Evolutionary conservation across 2,888 invertebrate genomes (phyloP), one percentile per base, ranked within the genome.

Genomic region (Pristionchus entomophagus): DNA sequence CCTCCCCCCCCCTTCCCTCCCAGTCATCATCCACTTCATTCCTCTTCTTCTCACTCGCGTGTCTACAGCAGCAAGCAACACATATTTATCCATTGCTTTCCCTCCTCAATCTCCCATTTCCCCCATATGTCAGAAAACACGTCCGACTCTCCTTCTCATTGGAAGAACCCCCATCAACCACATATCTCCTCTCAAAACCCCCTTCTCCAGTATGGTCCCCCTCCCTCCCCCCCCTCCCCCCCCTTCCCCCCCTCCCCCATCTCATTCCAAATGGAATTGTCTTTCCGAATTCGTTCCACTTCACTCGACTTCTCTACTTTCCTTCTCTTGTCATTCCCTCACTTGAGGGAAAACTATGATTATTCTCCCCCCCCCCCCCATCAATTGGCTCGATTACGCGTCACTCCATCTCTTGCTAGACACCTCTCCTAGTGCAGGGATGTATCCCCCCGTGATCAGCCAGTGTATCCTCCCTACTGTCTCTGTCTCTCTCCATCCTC

Each of bases 1-100:
- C n/a, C n/a, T n/a, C n/a, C n/a, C n/a, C 29, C 32, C 29, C 14
- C 14, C 62, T 1, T 56, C 45, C 86, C 77, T 69, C 82, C 86
- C 59, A 29, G 19, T 22, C 69, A 38, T 14, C 17, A 69, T 32
- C 19, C 22, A 17, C 38, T 5, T 38, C 38, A 17, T 38, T 69
- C 38, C 29, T 69, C 69, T 69, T 5, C n/a, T n/a, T n/a, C n/a
- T n/a, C n/a, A n/a, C n/a, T n/a, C n/a, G n/a, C n/a, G n/a, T n/a
- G n/a, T n/a, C n/a, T n/a, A n/a, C n/a, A n/a, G n/a, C n/a, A n/a
- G n/a, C n/a, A n/a, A n/a, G n/a, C n/a, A n/a, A n/a, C n/a, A n/a
- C n/a, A n/a, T n/a, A n/a, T n/a, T n/a, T n/a, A n/a, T n/a, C n/a
- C n/a, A n/a, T n/a, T n/a, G 1, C 19, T 69, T 29, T 12, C 35